phyloP scores from a whole-genome alignment of 2,113 vertebrate species.

The Illadopsis cleaveri region DNA sequence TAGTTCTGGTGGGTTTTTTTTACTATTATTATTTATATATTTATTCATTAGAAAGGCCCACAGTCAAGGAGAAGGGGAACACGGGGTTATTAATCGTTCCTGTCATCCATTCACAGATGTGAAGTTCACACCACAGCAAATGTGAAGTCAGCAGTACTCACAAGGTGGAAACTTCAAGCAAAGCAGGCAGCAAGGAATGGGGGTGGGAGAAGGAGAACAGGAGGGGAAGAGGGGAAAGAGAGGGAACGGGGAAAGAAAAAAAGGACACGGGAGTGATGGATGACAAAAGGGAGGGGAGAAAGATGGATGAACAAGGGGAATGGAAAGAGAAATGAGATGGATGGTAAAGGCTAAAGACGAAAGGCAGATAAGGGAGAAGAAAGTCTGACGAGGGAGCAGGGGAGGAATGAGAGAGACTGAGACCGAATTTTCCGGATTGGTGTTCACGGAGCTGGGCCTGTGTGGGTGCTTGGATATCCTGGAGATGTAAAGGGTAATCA shows the following conservation, averaged over 20 bases:
- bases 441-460: constrained; percentile 26
- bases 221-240: not conserved
- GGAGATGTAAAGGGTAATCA: constrained; percentile 75
- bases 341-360: constrained; percentile 53
- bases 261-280: not conserved
- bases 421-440: constrained; percentile 55
- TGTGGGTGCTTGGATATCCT: constrained; percentile 50
- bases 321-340: constrained; percentile 34
- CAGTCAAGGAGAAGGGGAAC: constrained; percentile 80
- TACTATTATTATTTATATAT: constrained; percentile 76
- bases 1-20: constrained; percentile 5
- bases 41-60: constrained; percentile 81
- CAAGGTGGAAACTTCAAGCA: constrained; percentile 85
- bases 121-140: constrained; percentile 92
- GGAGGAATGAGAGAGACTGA: constrained; percentile 12
- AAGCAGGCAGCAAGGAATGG: constrained; percentile 67
- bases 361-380: constrained; percentile 59
- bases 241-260: not conserved
- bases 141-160: constrained; percentile 95
- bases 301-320: constrained; percentile 11
- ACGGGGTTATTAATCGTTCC: constrained; percentile 95
- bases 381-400: constrained; percentile 46
- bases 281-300: constrained; percentile 7
- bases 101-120: constrained; percentile 98
- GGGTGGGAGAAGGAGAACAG: not conserved